A percentile compares a stretch with the other conserved stretches of the same genome.
Conservation (phyloP, 2,888 invertebrate species). For the Pharmacophagus antenor region DNA sequence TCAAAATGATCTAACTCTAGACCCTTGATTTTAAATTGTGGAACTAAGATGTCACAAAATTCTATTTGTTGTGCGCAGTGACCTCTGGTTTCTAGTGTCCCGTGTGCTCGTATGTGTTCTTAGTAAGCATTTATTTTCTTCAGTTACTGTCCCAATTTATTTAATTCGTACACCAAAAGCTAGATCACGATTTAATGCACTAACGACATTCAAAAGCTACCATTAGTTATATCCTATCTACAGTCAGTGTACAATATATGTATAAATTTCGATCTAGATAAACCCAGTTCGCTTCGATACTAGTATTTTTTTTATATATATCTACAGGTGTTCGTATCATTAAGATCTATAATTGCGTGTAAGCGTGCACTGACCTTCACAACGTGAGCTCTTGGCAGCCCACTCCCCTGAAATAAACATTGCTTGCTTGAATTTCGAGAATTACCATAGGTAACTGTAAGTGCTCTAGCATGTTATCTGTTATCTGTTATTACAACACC, state of each 20-base stretch:
- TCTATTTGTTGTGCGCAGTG: background rate
- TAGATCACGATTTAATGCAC: slow-evolving; percentile 18
- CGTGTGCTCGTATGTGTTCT: slow-evolving; percentile 12
- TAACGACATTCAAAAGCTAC: slow-evolving; percentile 25
- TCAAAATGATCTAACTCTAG: too few relatives aligned
- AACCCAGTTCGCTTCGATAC: background rate
- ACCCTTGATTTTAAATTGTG: too few relatives aligned
- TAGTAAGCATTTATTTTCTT: slow-evolving; percentile 15
- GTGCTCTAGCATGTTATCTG: slow-evolving; percentile 54
- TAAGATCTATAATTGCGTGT: slow-evolving; percentile 38
- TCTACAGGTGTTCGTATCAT: background rate
- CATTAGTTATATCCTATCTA: background rate
- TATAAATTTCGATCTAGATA: too few relatives aligned
- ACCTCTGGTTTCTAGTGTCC: slow-evolving; percentile 32
- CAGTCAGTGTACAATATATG: background rate
- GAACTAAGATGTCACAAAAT: background rate
- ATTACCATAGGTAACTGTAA: slow-evolving; percentile 37
- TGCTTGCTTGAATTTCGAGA: slow-evolving; percentile 49
- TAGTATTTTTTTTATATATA: background rate
- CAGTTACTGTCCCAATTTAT: slow-evolving; percentile 37
- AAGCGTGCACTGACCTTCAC: slow-evolving; percentile 73
- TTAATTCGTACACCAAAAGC: slow-evolving; percentile 31
- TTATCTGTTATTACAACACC: slow-evolving; percentile 70
- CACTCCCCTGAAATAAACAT: slow-evolving; percentile 76
- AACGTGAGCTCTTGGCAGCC: slow-evolving; percentile 64